Percentiles rank a stretch among this genome's conserved stretches.
phyloP scores from a whole-genome alignment of 2,888 invertebrate genomes.

The Coleophora flavipennella region DNA sequence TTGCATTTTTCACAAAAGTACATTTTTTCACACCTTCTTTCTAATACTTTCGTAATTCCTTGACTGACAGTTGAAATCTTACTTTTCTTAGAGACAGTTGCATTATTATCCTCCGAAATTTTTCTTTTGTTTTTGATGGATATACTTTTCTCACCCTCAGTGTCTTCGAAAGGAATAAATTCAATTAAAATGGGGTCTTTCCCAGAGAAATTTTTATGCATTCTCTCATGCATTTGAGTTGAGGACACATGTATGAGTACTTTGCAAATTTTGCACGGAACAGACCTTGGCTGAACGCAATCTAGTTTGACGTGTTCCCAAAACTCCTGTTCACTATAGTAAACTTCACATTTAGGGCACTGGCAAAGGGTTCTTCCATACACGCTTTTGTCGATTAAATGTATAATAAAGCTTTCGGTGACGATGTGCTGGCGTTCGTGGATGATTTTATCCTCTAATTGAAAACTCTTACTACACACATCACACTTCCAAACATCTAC shows the following conservation, averaged over 20 bases:
- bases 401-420: slow-evolving; percentile 23
- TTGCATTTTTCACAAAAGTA: slow-evolving; percentile 20
- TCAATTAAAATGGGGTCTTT: slow-evolving; percentile 6
- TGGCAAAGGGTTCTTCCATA: slow-evolving; percentile 23
- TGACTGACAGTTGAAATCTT: background rate
- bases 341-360: slow-evolving; percentile 28
- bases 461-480: slow-evolving; percentile 26
- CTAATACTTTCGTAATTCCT: too few relatives aligned
- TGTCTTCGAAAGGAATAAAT: background rate
- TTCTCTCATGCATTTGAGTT: slow-evolving; percentile 13
- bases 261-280: slow-evolving; percentile 24
- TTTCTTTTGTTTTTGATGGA: background rate
- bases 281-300: slow-evolving; percentile 4
- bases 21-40: background rate
- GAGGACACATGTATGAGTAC: slow-evolving; percentile 1
- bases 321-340: slow-evolving; percentile 27
- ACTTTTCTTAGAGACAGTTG: background rate
- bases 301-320: slow-evolving; percentile 21
- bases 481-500: slow-evolving; percentile 14
- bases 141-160: background rate
- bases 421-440: slow-evolving; percentile 33
- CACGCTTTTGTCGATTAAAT: slow-evolving; percentile 16
- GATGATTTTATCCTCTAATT: slow-evolving; percentile 13
- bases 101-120: slow-evolving; percentile 1
- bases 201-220: slow-evolving; percentile 13